These are phyloP conservation scores for Alouatta palliata DNA, from an alignment of 2,113 vertebrate species.

Conservation along the genomic window DNA sequence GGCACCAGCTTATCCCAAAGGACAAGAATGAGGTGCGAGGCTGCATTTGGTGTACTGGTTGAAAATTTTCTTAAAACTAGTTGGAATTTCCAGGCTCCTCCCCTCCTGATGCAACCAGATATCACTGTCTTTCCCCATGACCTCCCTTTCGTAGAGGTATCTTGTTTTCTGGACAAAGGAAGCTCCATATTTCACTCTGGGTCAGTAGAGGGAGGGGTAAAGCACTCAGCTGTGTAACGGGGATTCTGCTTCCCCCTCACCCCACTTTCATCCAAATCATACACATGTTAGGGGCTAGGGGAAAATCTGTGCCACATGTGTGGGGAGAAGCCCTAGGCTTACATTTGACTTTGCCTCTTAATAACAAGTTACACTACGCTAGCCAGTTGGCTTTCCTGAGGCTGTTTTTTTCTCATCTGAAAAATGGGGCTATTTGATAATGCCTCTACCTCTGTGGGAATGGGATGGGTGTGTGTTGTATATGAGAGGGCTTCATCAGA, in stretches of 20 bases:
- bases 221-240: neutral
- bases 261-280: neutral
- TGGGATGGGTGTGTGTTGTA: neutral
- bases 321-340: neutral
- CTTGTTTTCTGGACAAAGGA: neutral
- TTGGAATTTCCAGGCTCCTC: neutral
- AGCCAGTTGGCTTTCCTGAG: neutral
- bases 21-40: neutral
- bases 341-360: neutral
- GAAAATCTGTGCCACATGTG: neutral
- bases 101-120: neutral
- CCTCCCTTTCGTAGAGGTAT: neutral
- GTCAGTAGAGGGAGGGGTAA: neutral
- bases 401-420: neutral
- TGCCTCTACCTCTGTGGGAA: rapidly evolving
- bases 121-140: too few relatives aligned
- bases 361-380: neutral
- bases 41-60: neutral
- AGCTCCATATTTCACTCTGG: neutral
- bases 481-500: neutral
- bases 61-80: neutral
- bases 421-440: neutral
- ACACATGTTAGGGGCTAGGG: neutral
- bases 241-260: neutral
- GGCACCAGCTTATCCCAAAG: neutral